Conservation (phyloP, 2,113 vertebrate species). For the Crotalus viridis region DNA sequence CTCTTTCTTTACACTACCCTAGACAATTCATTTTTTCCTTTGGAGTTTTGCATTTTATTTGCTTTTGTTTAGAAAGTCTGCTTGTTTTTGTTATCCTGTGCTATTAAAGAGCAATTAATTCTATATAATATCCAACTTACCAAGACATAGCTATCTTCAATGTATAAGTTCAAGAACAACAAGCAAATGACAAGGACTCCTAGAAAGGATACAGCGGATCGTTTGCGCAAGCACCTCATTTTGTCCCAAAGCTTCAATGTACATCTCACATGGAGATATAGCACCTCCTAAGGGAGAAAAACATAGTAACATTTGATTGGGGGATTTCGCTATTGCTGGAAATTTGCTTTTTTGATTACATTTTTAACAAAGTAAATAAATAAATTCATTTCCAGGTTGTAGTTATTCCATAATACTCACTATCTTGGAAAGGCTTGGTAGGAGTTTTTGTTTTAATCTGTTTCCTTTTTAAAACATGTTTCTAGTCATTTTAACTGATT, state of each 20-base stretch:
- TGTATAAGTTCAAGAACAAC: conserved; percentile 95
- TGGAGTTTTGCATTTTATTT: background rate
- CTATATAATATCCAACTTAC: conserved; percentile 71
- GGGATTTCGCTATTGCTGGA: background rate
- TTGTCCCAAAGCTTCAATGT: conserved; percentile 89
- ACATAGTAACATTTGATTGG: background rate
- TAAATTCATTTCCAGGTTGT: background rate
- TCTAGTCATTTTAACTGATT: background rate
- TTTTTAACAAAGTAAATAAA: background rate
- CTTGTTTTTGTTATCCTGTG: background rate
- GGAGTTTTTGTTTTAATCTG: background rate
- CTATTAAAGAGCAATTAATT: background rate
- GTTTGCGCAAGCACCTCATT: conserved; percentile 97
- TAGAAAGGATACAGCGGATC: conserved; percentile 90
- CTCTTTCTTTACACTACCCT: background rate
- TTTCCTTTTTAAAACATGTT: background rate
- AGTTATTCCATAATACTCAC: background rate
- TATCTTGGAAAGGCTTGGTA: background rate
- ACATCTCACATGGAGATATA: conserved; percentile 74
- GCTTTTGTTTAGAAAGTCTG: background rate
- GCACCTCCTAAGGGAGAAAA: conserved; percentile 59
- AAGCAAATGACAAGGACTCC: conserved; percentile 91
- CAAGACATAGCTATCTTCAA: conserved; percentile 95
- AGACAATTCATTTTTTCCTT: background rate
- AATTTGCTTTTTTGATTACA: background rate